Conservation (phyloP, 2,113 vertebrate species). For the Xiphophorus maculatus region DNA sequence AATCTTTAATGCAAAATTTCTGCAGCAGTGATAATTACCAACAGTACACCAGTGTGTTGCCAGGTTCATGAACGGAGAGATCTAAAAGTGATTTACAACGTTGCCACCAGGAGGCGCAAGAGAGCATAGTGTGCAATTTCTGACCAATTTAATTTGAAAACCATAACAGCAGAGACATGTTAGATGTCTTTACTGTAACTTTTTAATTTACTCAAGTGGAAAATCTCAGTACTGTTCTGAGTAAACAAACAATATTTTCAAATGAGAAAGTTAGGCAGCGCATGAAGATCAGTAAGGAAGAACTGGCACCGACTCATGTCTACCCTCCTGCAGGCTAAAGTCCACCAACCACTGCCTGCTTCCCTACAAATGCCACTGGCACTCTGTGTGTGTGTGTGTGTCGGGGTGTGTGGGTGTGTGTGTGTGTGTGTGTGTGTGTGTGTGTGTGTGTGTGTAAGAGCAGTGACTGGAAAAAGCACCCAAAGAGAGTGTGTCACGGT, state of each 20-base stretch:
- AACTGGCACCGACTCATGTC: slow-evolving; percentile 43
- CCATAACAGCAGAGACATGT: background rate
- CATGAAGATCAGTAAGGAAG: slow-evolving; percentile 25
- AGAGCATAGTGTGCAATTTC: background rate
- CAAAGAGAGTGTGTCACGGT: slow-evolving; percentile 16
- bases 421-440: background rate
- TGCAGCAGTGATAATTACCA: background rate
- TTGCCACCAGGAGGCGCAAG: background rate
- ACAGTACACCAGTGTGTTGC: background rate
- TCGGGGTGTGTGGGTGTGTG: background rate
- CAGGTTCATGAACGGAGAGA: too few species aligned
- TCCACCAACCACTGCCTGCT: slow-evolving; percentile 31
- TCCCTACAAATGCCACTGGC: slow-evolving; percentile 21
- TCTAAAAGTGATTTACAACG: too few species aligned
- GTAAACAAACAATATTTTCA: background rate
- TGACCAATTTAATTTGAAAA: background rate
- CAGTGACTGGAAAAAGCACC: background rate
- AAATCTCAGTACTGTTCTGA: background rate
- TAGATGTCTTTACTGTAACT: background rate
- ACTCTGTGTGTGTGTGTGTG: slow-evolving; percentile 13
- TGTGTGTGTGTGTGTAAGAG: background rate
- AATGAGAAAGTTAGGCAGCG: background rate
- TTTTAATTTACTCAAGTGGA: background rate
- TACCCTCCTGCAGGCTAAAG: slow-evolving; percentile 37
- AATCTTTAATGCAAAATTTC: background rate